Evolutionary conservation across 2,797 vertebrate species (phyloP), one percentile per base, ranked within the genome.

Genomic region (Enteromius viviparus): DNA sequence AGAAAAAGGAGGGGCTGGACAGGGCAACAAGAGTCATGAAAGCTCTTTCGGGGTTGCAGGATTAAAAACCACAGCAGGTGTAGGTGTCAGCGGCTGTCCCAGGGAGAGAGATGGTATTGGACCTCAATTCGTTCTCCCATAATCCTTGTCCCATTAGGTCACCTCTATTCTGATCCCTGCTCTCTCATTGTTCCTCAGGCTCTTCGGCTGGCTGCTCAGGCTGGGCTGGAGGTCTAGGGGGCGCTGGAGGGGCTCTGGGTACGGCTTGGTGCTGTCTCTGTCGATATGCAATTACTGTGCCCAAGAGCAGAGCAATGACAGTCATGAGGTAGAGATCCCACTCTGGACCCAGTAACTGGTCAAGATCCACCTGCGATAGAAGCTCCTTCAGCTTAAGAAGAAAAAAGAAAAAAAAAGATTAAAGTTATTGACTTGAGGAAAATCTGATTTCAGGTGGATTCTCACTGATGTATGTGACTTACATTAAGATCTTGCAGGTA

Each of bases 291-390:
- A 99, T 98, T 84, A 99, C 96, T 7, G 98, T 99, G 85, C 98
- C 97, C 80, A 99, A 87, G 15, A 99, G 95, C 89, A 99, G 92
- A 0, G 98, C 97, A 23, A 99, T 98, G 90, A 99, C 96, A 0
- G 97, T 99, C 98, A 99, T 99, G 93, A 99, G 97, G 94, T 99
- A 99, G 89, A 99, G 97, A 92, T 99, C 98, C 98, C 98, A 99
- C 91, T 99, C 98, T 0, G 98, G 98, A 64, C 98, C 98, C 87
- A 99, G 91, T 42, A 99, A 89, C 94, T 98, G 96, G 90, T 99
- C 97, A 95, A 99, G 94, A 88, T 99, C 98, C 91, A 99, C 93
- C 79, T 96, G 96, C 83, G 94, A 93, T 77, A 97, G 84, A 49
- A 97, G 29, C 80, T 99, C 97, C 74, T 95, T 96, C 86, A 98